phyloP scores from a whole-genome alignment of 2,888 invertebrate genomes.

The Chydorus sphaericus region DNA sequence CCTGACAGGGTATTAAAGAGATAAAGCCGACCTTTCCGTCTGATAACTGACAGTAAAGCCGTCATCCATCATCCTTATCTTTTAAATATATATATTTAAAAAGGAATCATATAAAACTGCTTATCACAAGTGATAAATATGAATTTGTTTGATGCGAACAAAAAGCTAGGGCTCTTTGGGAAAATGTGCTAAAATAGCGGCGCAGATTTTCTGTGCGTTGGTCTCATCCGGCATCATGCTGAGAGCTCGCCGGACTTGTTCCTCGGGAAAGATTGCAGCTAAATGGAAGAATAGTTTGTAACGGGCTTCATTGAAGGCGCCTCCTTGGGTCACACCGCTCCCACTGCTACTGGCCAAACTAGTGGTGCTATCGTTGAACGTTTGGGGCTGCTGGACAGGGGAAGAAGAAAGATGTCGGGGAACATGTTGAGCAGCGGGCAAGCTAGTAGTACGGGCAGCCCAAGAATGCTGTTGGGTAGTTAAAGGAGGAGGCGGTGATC shows the following conservation, averaged over 20 bases:
- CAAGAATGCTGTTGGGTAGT: conserved; percentile 16
- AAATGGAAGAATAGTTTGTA: conserved; percentile 71
- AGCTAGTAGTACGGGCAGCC: conserved; percentile 11
- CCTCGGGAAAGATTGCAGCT: conserved; percentile 79
- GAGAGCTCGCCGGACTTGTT: conserved; percentile 79
- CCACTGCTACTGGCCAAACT: not conserved
- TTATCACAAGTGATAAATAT: too few species aligned
- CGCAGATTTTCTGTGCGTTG: conserved; percentile 77
- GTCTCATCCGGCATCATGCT: conserved; percentile 73
- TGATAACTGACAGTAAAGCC: too few species aligned
- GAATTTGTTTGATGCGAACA: too few species aligned
- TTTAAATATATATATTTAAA: too few species aligned
- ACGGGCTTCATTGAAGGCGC: conserved; percentile 47
- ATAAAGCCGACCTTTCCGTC: too few species aligned
- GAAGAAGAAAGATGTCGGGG: conserved; percentile 20
- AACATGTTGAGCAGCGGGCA: conserved; percentile 11
- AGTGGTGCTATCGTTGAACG: conserved; percentile 2
- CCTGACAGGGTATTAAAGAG: too few species aligned
- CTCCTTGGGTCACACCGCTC: too few species aligned
- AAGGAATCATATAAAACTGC: too few species aligned
- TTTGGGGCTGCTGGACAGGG: conserved; percentile 28
- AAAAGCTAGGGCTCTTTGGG: too few species aligned
- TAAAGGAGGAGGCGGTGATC: conserved; percentile 8
- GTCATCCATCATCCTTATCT: too few species aligned
- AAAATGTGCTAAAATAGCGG: conserved; percentile 45